Evolutionary conservation across 2,113 vertebrate species (phyloP).

Genomic region (Seriola dumerili): DNA sequence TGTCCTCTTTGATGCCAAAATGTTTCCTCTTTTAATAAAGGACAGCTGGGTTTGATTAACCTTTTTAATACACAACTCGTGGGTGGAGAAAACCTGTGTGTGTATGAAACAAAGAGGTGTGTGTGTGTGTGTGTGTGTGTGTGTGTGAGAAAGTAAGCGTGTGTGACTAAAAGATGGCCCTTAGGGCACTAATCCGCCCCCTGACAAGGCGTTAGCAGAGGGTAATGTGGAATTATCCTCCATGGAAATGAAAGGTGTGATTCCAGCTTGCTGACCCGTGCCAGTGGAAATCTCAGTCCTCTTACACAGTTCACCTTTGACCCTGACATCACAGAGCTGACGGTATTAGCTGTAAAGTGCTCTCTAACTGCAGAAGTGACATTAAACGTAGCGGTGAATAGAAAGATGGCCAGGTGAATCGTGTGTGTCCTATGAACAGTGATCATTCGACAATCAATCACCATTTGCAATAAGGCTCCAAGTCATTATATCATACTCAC

Average conservation of each 20-base stretch:
- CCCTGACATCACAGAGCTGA: not conserved
- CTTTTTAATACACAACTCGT: not conserved
- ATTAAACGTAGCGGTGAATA: not conserved
- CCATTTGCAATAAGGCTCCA: not conserved
- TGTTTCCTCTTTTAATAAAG: constrained; percentile 6
- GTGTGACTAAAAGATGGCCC: constrained; percentile 28
- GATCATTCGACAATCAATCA: not conserved
- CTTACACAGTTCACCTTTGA: constrained; percentile 33
- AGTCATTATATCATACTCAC: not conserved
- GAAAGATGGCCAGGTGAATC: not conserved
- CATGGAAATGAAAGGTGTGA: constrained; percentile 43
- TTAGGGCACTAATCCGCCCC: constrained; percentile 38
- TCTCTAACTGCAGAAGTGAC: constrained; percentile 27
- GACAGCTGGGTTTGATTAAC: constrained; percentile 18
- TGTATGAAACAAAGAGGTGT: not conserved
- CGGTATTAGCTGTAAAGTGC: constrained; percentile 6
- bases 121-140: too few species aligned
- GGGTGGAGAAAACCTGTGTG: not conserved
- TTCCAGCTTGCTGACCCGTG: not conserved
- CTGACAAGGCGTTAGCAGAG: constrained; percentile 34
- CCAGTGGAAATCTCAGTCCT: not conserved
- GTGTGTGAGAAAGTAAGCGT: not conserved
- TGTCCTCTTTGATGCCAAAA: not conserved
- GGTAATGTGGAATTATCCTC: constrained; percentile 36
- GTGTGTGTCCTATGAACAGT: not conserved